Conservation (phyloP, 2,797 vertebrate species). For the Cryptoblepharus egeriae region DNA sequence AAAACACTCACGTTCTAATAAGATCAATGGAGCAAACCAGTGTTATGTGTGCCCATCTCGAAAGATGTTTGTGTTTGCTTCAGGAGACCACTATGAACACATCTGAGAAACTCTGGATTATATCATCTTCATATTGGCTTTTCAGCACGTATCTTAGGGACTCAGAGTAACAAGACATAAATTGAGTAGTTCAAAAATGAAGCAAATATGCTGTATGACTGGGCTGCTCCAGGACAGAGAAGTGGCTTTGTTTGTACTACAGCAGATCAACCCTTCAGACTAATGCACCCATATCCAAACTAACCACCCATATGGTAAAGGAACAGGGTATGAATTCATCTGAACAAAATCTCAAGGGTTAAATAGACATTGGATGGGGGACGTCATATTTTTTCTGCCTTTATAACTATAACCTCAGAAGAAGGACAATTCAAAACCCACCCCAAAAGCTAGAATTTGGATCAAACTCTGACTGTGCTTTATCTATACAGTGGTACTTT, state of each 20-base stretch:
- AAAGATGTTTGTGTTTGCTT: not conserved
- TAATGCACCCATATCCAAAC: not conserved
- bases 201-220: not conserved
- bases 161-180: not conserved
- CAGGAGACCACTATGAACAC: not conserved
- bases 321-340: no score
- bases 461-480: no score
- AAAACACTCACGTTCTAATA: slow-evolving; percentile 63
- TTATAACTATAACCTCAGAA: no score
- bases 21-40: slow-evolving; percentile 62
- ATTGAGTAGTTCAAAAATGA: no score
- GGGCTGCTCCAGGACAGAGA: not conserved
- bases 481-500: no score
- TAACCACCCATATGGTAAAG: not conserved
- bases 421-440: no score
- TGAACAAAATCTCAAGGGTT: no score
- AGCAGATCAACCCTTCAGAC: not conserved
- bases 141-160: not conserved
- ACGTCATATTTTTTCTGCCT: no score
- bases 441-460: no score
- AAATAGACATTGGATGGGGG: no score
- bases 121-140: not conserved
- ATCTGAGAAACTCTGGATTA: not conserved
- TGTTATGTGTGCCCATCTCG: not conserved
- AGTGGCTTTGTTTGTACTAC: not conserved